Base-by-base conservation (phyloP, 2,888 invertebrate species). In the Drosophila koepferae region DNA sequence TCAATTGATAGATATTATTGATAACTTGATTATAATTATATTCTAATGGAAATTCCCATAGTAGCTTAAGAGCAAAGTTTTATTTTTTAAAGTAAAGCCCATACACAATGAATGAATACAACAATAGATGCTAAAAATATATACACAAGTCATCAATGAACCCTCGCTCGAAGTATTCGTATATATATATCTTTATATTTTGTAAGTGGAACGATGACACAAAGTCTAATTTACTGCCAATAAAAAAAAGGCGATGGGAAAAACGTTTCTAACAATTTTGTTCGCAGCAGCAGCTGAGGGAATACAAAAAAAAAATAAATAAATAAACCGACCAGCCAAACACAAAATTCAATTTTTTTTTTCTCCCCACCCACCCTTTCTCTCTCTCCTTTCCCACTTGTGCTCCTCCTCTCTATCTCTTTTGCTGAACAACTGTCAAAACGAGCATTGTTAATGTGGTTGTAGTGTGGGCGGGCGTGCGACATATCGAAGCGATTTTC, bases 221-320 rank as follows among this genome's bases (percentile, higher is more conserved):
- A 74, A 72, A 79, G 74, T 80, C 81, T 77, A 80, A 81, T 81
- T 81, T 82, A 81, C 72, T 77, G 80, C 70, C 70, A 77, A 81
- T 82, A 81, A 80, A 81, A 53, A 54, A 40, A 38, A 54, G 18
- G 68, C 64, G 64, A 38, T 55, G 74, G 48, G 36, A 74, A 65
- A 77, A 69, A 53, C 44, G 76, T 55, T 59, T 40, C 63, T 59
- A 55, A 60, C 61, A 38, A 38, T 63, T 48, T 55, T 36, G 38
- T 20, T 59, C 38, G 54, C 38, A 28, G 10, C 44, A 36, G 43
- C 23, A 72, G 43, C 36, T 53, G 31, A 51, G 74, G 53, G 61
- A 41, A 44, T 46, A 71, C 67, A 46, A 79, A 53, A 56, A 70
- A 64, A 46, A 60, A 69, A 28, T 28, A 28, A 28, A 28, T 28